Base-by-base conservation (phyloP, 1,140 invertebrate genomes). In the Trissolcus basalis region DNA sequence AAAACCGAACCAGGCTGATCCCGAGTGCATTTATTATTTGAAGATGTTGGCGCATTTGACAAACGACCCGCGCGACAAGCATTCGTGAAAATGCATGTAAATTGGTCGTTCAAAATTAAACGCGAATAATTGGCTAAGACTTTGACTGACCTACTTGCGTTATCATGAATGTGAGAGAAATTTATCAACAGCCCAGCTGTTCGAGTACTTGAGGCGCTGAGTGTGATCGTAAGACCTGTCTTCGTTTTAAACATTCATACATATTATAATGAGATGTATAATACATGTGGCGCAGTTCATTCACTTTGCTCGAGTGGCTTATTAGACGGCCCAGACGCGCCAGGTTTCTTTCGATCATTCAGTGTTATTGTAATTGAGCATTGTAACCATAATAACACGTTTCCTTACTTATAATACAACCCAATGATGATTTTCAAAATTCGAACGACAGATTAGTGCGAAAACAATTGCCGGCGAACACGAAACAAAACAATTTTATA, bases 151-250 rank as follows among this genome's bases (percentile, higher is more conserved):
- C 64, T 59, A 59, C 64, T 68, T 68, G 14, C 13, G 19, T 48
- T 68, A 68, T 68, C 64, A 59, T 68, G 55, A 68, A 59, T 68
- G 64, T 47, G 64, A 68, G 64, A 68, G 64, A 56, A 68, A 68
- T 68, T 68, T 53, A 68, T 68, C 64, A 68, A 59, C 64, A 68
- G n/a, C 43, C 41, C 64, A 68, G 48, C 64, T 68, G 55, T 59
- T 59, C 43, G 33, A 47, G 49, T 15, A 39, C 43, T 60, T 16
- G 41, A n/a, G 60, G 45, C 35, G 41, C 55, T 60, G 43, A 47
- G 48, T 50, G 39, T 48, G 55, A 60, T 54, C 48, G 33, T 47
- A 69, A 60, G 49, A 27, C 2, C 19, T n/a, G 36, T 10, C 15
- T 59, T 27, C 19, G 41, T 53, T 59, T 68, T 59, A 58, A 58